Percentiles rank a stretch among this genome's conserved stretches.
These are phyloP conservation scores for Thryonomys swinderianus DNA, from an alignment of 2,113 vertebrate genomes.

Conservation along the genomic window DNA sequence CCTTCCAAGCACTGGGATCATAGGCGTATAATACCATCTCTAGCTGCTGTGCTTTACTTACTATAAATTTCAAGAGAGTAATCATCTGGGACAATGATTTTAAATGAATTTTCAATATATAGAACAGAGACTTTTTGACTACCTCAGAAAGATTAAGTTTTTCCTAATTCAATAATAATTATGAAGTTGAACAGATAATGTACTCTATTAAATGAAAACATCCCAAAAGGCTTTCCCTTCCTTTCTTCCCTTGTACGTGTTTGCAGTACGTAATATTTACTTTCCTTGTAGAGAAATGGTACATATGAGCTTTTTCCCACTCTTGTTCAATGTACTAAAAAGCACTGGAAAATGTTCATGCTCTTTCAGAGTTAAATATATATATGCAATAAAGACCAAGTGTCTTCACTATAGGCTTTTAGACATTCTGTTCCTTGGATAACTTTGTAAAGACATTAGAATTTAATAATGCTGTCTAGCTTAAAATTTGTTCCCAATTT, in stretches of 20 bases:
- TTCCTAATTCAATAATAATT: conserved; percentile 28
- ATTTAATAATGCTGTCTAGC: conserved; percentile 4
- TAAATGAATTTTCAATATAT: neutral
- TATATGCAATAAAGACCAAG: neutral
- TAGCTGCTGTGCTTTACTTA: neutral
- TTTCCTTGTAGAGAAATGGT: neutral
- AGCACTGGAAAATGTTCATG: neutral
- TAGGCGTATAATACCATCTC: neutral
- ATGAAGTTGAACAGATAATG: neutral
- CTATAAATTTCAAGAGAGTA: neutral
- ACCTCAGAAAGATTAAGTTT: neutral
- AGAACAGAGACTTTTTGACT: neutral
- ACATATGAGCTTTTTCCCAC: neutral
- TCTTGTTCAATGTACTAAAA: conserved; percentile 24
- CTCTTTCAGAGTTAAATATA: neutral
- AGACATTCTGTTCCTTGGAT: conserved; percentile 17
- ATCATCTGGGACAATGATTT: neutral
- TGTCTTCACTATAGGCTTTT: neutral
- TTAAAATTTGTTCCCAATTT: conserved; percentile 35
- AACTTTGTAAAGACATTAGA: conserved; percentile 26
- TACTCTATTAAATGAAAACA: conserved; percentile 30
- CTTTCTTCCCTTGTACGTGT: neutral
- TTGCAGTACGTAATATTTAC: neutral
- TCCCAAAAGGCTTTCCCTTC: neutral
- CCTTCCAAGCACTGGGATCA: neutral